A percentile compares a stretch with the other conserved stretches of the same genome.
These are phyloP conservation scores for Rhopilema esculentum DNA, from an alignment of 30 jellyfish, hydroid and myxozoan genomes.

Conservation along the genomic window DNA sequence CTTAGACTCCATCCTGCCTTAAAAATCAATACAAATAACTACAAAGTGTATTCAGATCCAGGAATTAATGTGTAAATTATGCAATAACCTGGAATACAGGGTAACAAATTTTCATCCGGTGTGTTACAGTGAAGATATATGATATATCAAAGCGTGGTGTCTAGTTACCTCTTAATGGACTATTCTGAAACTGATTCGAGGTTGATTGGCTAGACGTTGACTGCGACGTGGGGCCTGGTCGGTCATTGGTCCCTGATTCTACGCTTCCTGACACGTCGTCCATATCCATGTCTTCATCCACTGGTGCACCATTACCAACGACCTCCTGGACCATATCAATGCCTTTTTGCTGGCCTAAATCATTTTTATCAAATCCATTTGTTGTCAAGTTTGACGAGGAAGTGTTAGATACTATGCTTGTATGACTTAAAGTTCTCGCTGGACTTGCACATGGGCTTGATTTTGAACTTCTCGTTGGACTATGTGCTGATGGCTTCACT, in stretches of 20 bases:
- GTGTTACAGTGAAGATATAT: too few relatives aligned
- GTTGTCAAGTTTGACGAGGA: constrained; percentile 48
- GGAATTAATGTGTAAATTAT: too few relatives aligned
- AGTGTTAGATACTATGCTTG: constrained; percentile 21
- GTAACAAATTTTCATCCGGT: too few relatives aligned
- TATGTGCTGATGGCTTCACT: constrained; percentile 87
- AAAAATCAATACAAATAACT: too few relatives aligned
- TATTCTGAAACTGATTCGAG: constrained; percentile 33
- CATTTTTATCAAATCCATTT: constrained; percentile 52
- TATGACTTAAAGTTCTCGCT: constrained; percentile 72
- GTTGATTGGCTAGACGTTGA: constrained; percentile 6
- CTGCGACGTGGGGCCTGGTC: neutral
- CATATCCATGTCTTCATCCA: constrained; percentile 67
- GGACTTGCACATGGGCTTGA: constrained; percentile 97
- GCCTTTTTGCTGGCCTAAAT: constrained; percentile 32
- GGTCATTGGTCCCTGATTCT: constrained; percentile 4
- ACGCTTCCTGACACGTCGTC: constrained; percentile 53
- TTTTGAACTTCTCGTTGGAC: constrained; percentile 84
- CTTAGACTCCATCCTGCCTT: too few relatives aligned
- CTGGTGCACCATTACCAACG: constrained; percentile 66
- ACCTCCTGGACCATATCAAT: constrained; percentile 32
- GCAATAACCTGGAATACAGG: neutral
- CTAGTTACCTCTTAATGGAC: constrained; percentile 47
- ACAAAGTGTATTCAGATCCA: too few relatives aligned
- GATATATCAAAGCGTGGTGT: neutral